These are phyloP conservation scores for Caenorhabditis sp. DNA, from an alignment of 2,888 invertebrate genomes.

Conservation along the genomic window DNA sequence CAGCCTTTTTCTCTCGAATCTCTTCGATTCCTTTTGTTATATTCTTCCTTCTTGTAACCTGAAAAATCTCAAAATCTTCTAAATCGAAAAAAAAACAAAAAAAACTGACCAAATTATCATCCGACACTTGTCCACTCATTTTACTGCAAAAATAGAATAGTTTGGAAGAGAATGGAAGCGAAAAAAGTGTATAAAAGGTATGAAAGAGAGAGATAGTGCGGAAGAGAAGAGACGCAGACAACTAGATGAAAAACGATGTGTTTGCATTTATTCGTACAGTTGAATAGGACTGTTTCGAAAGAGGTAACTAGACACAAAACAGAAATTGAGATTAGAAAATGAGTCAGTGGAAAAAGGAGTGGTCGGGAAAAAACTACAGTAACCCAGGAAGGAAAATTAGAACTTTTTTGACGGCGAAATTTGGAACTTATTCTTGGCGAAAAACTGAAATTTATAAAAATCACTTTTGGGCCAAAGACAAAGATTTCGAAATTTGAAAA, in stretches of 20 bases:
- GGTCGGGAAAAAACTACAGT: too few relatives aligned
- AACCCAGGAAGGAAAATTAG: too few relatives aligned
- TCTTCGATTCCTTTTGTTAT: constrained; percentile 46
- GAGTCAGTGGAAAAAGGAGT: background rate
- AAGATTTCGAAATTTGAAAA: too few relatives aligned
- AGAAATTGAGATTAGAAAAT: background rate
- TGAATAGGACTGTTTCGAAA: background rate
- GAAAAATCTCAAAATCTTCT: too few relatives aligned
- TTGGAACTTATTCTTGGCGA: too few relatives aligned
- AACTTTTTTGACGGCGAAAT: too few relatives aligned
- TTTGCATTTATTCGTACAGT: background rate
- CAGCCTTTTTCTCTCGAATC: constrained; percentile 47
- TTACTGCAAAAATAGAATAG: constrained; percentile 2
- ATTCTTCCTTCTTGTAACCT: constrained; percentile 45
- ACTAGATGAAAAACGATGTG: background rate
- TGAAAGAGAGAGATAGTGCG: too few relatives aligned
- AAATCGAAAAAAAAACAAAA: too few relatives aligned
- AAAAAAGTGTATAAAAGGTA: too few relatives aligned
- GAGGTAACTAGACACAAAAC: background rate
- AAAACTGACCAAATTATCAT: constrained; percentile 30
- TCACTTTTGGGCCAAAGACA: too few relatives aligned
- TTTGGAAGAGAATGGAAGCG: too few relatives aligned
- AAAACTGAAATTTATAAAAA: too few relatives aligned
- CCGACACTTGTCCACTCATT: constrained; percentile 10
- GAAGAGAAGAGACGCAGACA: background rate